These are phyloP conservation scores for Pagetopsis macropterus DNA, from an alignment of 2,797 vertebrate species.

Conservation along the genomic window DNA sequence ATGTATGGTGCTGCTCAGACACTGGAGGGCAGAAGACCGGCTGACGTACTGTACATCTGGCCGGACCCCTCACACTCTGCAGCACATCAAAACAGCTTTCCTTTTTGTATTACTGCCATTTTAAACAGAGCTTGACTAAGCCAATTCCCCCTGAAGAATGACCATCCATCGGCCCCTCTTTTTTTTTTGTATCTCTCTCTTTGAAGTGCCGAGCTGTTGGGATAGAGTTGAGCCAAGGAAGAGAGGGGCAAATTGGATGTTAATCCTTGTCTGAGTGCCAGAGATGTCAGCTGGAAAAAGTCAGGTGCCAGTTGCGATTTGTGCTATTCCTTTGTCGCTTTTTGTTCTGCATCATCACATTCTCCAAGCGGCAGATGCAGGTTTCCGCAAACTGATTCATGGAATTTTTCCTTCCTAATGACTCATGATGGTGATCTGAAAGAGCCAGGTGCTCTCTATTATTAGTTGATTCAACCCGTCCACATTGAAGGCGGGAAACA, in stretches of 20 bases:
- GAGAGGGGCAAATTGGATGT: conserved; percentile 81
- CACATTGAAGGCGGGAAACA: conserved; percentile 46
- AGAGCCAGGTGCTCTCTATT: conserved; percentile 82
- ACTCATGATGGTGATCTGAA: conserved; percentile 75
- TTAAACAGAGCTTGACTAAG: conserved; percentile 78
- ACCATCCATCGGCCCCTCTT: conserved; percentile 56
- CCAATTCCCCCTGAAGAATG: conserved; percentile 75
- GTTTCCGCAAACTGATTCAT: conserved; percentile 51
- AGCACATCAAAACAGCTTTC: conserved; percentile 78
- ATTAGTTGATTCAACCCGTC: conserved; percentile 63
- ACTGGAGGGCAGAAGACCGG: conserved; percentile 47
- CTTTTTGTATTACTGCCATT: conserved; percentile 76
- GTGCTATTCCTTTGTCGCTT: conserved; percentile 81
- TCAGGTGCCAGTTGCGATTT: conserved; percentile 78
- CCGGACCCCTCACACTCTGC: conserved; percentile 35
- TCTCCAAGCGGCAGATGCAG: conserved; percentile 61
- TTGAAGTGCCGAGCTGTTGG: conserved; percentile 84
- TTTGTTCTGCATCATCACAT: conserved; percentile 76
- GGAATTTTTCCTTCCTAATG: conserved; percentile 68
- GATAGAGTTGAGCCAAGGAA: conserved; percentile 80
- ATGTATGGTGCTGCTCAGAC: conserved; percentile 20
- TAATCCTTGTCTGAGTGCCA: conserved; percentile 82
- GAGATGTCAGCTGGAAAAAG: conserved; percentile 82
- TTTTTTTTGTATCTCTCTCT: conserved; percentile 72
- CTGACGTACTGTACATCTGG: conserved; percentile 54